These are phyloP conservation scores for Chrysolina americana DNA, from an alignment of 2,888 invertebrate genomes.

Conservation along the genomic window DNA sequence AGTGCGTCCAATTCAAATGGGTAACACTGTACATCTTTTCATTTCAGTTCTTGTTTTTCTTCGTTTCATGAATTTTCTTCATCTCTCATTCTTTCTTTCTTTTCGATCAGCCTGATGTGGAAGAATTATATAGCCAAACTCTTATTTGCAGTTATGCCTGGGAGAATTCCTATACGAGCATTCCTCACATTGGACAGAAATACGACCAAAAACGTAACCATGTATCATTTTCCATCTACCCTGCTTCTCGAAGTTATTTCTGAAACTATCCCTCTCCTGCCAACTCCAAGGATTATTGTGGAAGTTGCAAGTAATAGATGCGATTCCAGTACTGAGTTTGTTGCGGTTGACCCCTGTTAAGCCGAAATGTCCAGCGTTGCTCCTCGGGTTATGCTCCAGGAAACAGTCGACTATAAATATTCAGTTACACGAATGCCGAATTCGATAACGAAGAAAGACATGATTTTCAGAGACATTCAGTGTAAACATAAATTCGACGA, in stretches of 20 bases:
- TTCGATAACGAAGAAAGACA: no score
- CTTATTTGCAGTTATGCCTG: no score
- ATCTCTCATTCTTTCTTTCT: no score
- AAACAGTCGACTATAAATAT: not conserved
- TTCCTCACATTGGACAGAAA: not conserved
- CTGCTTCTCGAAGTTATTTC: conserved; percentile 3
- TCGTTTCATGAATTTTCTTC: no score
- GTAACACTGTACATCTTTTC: no score
- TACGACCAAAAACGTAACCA: not conserved
- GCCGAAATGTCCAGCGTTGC: conserved; percentile 38
- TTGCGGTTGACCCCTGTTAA: conserved; percentile 51
- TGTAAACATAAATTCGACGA: no score
- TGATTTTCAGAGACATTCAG: no score
- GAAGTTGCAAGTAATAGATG: conserved; percentile 52
- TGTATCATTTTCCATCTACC: not conserved
- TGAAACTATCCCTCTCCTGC: conserved; percentile 4
- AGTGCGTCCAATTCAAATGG: no score
- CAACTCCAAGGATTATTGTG: conserved; percentile 35
- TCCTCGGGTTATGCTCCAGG: conserved; percentile 2
- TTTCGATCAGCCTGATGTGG: no score
- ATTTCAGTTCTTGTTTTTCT: no score
- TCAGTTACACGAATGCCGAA: not conserved
- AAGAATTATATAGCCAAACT: no score
- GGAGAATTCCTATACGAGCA: no score
- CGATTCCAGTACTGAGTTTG: conserved; percentile 48